Evolutionary conservation across 2,888 invertebrate genomes (phyloP), one percentile per base, ranked within the genome.

Genomic region (Ochlodes sylvanus): DNA sequence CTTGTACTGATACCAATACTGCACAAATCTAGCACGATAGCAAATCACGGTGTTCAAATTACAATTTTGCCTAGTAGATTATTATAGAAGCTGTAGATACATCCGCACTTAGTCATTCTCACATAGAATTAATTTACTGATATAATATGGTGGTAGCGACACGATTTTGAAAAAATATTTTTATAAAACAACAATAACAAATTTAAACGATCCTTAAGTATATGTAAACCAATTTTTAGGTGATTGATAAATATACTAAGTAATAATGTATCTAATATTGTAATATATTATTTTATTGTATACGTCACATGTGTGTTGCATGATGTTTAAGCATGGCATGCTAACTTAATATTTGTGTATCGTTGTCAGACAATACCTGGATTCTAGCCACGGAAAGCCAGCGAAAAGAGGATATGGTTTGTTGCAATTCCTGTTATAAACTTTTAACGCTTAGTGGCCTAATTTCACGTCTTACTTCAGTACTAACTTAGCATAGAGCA

Each of bases 351-450:
- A 83, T 82, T 88, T 92, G 84, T 93, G 87, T 92, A 88, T 85
- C 77, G 87, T 92, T 92, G 88, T 91, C 92, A 93, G 93, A 91
- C 90, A 82, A 90, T 92, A 86, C 90, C 92, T 85, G 92, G 93
- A 89, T 92, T 91, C 92, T 93, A 93, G 90, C 85, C 86, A 86
- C 83, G 89, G 89, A 86, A 85, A 82, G 88, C 81, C 92, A 88
- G 85, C 85, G 86, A 85, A 83, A 70, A 83, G 80, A 82, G 87
- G 32, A 60, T 66, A 92, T 86, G 92, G 92, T 92, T 92, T 88
- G 92, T 92, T 90, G 83, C 83, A 83, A 90, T 88, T 85, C 82
- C 83, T 71, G 61, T 83, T 82, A 75, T 80, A 77, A 77, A 63
- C 19, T 47, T 42, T 67, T 61, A 44, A 61, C 17, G 66, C 66